Evolutionary conservation across 2,113 vertebrate genomes (phyloP), one percentile per base, ranked within the genome.

Genomic region (Hippocampus abdominalis): DNA sequence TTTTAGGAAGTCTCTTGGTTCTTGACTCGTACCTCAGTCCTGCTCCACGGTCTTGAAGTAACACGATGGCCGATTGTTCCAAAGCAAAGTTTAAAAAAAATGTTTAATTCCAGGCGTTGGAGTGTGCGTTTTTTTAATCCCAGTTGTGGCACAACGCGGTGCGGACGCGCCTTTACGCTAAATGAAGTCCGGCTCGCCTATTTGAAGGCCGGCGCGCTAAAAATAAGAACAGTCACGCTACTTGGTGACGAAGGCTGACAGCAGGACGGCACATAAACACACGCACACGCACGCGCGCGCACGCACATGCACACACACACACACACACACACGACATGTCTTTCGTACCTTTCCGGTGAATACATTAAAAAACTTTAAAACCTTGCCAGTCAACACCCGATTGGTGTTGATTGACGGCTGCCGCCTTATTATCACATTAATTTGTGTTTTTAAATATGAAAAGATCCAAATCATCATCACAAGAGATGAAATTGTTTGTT

Each of bases 201-300:
- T 94, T 93, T 94, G 92, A 93, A 95, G 91, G 86, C 77, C 83
- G 82, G 83, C 56, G 10, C 60, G 90, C 95, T 96, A 96, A 94
- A 95, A 96, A 96, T 96, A 98, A 92, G 89, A 63, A 29, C 76
- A 87, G 93, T 93, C 92, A 86, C 94, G 93, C 93, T 89, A 90
- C 90, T 92, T 93, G 94, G 92, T 91, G 70, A 8, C 65, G 53
- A 81, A 86, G 70, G 82, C 87, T 90, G 91, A 78, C 72, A 84
- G 75, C 78, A 70, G 72, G 65, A 77, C 74, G 63, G 32, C 62
- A 44, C 12, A 8, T 11, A 2, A 2, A 54, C 51, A 54, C 25
- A 64, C 57, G 70, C 25, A 60, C 67, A 53, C 63, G 36, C 54
- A 48, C n/a, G n/a, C n/a, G n/a, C n/a, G n/a, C n/a, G n/a, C 25